Base-by-base conservation (phyloP, 2,113 vertebrate genomes). In the Pelobates fuscus region DNA sequence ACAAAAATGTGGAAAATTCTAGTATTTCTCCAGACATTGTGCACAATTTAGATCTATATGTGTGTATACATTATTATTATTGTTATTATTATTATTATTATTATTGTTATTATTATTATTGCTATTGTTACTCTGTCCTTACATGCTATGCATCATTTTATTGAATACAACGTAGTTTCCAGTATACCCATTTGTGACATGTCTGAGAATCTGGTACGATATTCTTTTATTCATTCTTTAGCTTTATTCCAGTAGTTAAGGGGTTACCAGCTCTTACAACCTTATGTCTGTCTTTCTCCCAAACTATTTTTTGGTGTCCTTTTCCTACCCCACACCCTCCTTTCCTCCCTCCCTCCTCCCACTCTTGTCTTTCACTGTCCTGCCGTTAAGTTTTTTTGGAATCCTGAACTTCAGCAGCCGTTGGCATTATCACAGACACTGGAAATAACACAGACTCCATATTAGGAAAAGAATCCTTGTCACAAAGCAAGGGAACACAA, bases 391-490 rank as follows among this genome's bases (percentile, higher is more conserved):
- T 57, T 24, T 78, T 84, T 83, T 83, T 81, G 81, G 80, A 78
- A 81, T 82, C 77, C 83, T 71, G 78, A 77, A 85, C 83, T 85
- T 85, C 30, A 79, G 82, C 82, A 84, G 86, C 80, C 82, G 74
- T 80, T 83, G 84, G 83, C 82, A 94, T 96, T 97, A 98, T 98
- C 97, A 93, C 93, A 94, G 83, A 86, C 83, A 91, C 96, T 97
- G 79, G 83, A 98, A 98, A 98, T 96, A 97, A 96, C 92, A 89
- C 89, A 92, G 92, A 85, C 84, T 84, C 96, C 96, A 92, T 98
- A 96, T 98, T 95, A 93, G 96, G 96, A 85, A 92, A 96, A 89
- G 92, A 89, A 92, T 93, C 89, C 86, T 87, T 77, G 77, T 81
- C 87, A 87, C 88, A 89, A 92, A 91, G 92, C 89, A 79, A 89